Percentiles rank a stretch among this genome's conserved stretches.
Conservation (phyloP, 2,888 invertebrate species). For the Chrysopilus asiliformis region DNA sequence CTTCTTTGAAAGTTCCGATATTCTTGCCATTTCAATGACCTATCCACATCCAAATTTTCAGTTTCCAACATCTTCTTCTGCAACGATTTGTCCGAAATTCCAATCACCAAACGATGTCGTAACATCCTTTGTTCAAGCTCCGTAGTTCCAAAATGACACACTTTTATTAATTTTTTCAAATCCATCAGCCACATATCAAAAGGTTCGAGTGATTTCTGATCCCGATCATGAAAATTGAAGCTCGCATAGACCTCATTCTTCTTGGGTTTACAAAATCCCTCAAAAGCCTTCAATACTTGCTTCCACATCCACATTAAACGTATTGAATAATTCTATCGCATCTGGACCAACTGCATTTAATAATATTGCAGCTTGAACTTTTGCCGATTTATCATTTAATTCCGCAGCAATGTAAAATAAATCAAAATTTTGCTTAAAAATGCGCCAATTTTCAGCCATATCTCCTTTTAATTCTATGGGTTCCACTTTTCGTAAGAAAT, state of each 20-base stretch:
- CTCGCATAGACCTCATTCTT: neutral
- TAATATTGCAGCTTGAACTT: constrained; percentile 16
- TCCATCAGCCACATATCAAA: neutral
- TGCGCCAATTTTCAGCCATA: constrained; percentile 12
- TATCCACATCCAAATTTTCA: too few species aligned
- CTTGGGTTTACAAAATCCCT: neutral
- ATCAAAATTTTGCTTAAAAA: too few species aligned
- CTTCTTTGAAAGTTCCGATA: too few species aligned
- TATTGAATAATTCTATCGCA: constrained; percentile 15
- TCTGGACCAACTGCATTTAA: constrained; percentile 16
- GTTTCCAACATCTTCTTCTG: too few species aligned
- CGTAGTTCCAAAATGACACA: neutral
- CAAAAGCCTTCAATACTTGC: neutral
- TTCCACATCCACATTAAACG: constrained; percentile 12
- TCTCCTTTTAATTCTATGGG: neutral
- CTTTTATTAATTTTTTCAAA: neutral
- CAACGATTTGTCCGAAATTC: too few species aligned
- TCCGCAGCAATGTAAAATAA: constrained; percentile 11
- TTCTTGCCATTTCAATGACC: too few species aligned
- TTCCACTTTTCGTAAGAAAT: constrained; percentile 1
- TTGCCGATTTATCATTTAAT: constrained; percentile 10
- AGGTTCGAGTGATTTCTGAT: neutral
- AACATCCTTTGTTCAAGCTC: too few species aligned
- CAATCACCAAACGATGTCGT: too few species aligned
- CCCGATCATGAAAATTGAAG: neutral